phyloP scores from a whole-genome alignment of 1,140 invertebrate species.

The Ceratosolen solmsi region DNA sequence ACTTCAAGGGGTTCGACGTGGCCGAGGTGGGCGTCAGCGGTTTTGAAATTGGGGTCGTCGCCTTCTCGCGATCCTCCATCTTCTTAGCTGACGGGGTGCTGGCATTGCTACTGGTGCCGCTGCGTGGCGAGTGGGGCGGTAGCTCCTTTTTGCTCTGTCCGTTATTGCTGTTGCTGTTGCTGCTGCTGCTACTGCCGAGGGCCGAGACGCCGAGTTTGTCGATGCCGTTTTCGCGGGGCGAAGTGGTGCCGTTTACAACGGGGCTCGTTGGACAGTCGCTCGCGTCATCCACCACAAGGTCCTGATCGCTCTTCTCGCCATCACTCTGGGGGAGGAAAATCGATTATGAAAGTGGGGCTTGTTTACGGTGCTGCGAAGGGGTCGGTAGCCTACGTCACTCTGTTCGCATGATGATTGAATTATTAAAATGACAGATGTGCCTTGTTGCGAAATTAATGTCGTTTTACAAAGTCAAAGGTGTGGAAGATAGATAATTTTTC shows the following conservation, averaged over 20 bases:
- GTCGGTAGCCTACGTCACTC: too few species aligned
- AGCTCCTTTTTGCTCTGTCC: constrained; percentile 74
- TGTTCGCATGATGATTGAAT: too few species aligned
- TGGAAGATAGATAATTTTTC: too few species aligned
- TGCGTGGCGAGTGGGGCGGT: constrained; percentile 77
- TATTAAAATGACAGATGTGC: too few species aligned
- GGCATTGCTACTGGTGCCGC: constrained; percentile 85
- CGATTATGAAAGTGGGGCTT: too few species aligned
- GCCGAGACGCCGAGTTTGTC: constrained; percentile 74
- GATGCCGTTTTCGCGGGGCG: constrained; percentile 86
- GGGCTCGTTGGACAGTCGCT: constrained; percentile 79
- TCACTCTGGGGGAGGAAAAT: constrained; percentile 85
- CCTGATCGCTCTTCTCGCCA: constrained; percentile 97
- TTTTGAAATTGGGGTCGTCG: constrained; percentile 91
- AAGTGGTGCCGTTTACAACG: constrained; percentile 80
- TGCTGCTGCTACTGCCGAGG: constrained; percentile 60
- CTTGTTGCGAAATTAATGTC: too few species aligned
- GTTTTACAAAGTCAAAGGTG: too few species aligned
- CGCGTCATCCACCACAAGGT: constrained; percentile 96
- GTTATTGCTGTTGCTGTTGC: constrained; percentile 43
- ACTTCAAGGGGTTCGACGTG: constrained; percentile 63
- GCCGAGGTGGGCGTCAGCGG: constrained; percentile 88
- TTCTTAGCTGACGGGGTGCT: constrained; percentile 85
- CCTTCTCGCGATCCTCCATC: constrained; percentile 83
- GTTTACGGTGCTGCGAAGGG: too few species aligned